Conservation (phyloP, 2,113 vertebrate species). For the Periophthalmus modestus region DNA sequence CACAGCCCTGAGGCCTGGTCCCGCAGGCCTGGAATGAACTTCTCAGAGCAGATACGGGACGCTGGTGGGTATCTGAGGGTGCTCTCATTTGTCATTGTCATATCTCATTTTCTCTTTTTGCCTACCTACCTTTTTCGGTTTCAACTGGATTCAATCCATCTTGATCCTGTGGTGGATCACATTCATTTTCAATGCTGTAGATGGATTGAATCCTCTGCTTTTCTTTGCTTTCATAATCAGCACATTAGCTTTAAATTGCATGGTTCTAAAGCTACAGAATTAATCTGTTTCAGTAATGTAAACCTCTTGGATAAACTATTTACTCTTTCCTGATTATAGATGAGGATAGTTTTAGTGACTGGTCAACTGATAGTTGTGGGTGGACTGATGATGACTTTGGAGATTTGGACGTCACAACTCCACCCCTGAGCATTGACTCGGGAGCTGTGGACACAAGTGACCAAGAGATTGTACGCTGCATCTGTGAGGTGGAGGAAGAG, state of each 20-base stretch:
- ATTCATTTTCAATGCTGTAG: slow-evolving; percentile 2
- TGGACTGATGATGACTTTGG: slow-evolving; percentile 92
- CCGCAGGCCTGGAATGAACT: slow-evolving; percentile 79
- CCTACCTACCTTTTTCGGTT: slow-evolving; percentile 36
- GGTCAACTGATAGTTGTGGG: slow-evolving; percentile 89
- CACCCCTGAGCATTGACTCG: slow-evolving; percentile 84
- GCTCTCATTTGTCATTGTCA: slow-evolving; percentile 25
- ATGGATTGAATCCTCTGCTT: slow-evolving; percentile 55
- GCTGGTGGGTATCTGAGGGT: slow-evolving; percentile 73
- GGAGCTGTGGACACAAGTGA: slow-evolving; percentile 76
- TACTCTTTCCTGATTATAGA: slow-evolving; percentile 70
- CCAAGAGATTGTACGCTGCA: slow-evolving; percentile 90
- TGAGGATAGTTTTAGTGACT: slow-evolving; percentile 89
- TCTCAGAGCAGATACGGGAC: slow-evolving; percentile 81
- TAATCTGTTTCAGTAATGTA: background rate
- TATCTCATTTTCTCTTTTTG: slow-evolving; percentile 22
- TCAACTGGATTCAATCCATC: slow-evolving; percentile 57
- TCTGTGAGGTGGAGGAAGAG: slow-evolving; percentile 95
- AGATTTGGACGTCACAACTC: slow-evolving; percentile 85
- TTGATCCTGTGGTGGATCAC: slow-evolving; percentile 1
- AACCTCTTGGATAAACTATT: background rate
- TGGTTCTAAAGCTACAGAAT: background rate
- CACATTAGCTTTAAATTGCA: background rate
- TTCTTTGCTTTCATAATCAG: slow-evolving; percentile 38
- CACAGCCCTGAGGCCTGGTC: slow-evolving; percentile 75